These are phyloP conservation scores for Tarsius wallacei DNA, from an alignment of 2,797 vertebrate genomes.

Conservation along the genomic window DNA sequence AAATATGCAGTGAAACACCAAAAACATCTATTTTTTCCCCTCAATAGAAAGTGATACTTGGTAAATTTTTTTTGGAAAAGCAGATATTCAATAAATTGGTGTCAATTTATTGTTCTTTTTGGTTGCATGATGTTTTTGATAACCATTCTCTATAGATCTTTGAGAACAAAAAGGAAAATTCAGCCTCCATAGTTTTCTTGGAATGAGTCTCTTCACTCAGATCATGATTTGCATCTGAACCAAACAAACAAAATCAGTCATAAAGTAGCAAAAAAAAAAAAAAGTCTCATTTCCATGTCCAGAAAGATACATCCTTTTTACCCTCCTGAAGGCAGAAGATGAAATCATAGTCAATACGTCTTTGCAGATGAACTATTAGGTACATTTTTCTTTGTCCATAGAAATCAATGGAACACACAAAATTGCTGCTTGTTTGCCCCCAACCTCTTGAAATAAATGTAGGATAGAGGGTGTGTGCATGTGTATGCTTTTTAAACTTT, in stretches of 20 bases:
- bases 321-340: background rate
- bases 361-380: slow-evolving; percentile 50
- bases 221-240: background rate
- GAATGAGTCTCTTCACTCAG: background rate
- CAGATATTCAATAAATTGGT: background rate
- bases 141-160: background rate
- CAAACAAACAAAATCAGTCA: background rate
- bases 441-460: background rate
- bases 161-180: slow-evolving; percentile 32
- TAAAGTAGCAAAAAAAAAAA: background rate
- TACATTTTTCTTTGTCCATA: slow-evolving; percentile 74
- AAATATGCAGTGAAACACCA: background rate
- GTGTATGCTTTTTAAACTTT: background rate
- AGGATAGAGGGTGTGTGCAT: background rate
- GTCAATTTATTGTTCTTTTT: slow-evolving; percentile 54
- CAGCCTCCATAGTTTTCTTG: background rate
- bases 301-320: slow-evolving; percentile 37
- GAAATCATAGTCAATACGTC: slow-evolving; percentile 62
- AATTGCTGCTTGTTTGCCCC: background rate
- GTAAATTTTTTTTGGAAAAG: slow-evolving; percentile 48
- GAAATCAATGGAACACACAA: slow-evolving; percentile 59
- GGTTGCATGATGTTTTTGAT: slow-evolving; percentile 6
- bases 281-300: slow-evolving; percentile 20
- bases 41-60: background rate
- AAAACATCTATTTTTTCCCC: background rate